Evolutionary conservation across 2,113 vertebrate species (phyloP), one percentile per base, ranked within the genome.

Genomic region (Lasiurus cinereus): DNA sequence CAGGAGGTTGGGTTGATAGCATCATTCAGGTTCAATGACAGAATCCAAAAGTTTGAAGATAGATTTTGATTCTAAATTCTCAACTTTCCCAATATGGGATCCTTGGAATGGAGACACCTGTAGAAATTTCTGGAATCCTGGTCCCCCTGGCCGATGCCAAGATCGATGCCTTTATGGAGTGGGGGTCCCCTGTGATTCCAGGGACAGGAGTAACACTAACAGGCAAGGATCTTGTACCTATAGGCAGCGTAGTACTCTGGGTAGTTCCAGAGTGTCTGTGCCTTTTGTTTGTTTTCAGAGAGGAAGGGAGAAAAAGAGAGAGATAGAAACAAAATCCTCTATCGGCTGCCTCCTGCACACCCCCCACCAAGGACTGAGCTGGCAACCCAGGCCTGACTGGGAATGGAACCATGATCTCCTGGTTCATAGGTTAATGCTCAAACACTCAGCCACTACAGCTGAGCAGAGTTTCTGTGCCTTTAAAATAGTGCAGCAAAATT

Each of bases 401-500:
- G 24, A 62, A 62, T 62, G 59, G 9, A 62, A 62, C 59, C 22
- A 62, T 62, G 59, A 62, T 22, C 24, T 62, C 24, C 56, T 62
- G 9, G 59, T 62, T 62, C 59, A 10, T 62, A 62, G 59, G 59
- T 5, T 62, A 22, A 27, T 62, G 59, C 10, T 62, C 59, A 59
- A 59, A 59, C 56, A 62, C 24, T 62, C 59, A 62, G 22, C 59
- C 24, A 62, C 59, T 62, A 24, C 10, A 24, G 59, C 59, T 62
- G 59, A 62, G 59, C 50, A 4, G 90, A 66, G 92, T 19, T 91
- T 96, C 97, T 97, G 95, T 13, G 92, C 94, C 97, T 98, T 98
- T 98, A 97, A 98, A 96, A 97, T 93, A 97, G 97, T 96, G 96
- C 93, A 64, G 97, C 97, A 96, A 98, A 98, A 97, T 97, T 96